A percentile compares a stretch with the other conserved stretches of the same genome.
Conservation (phyloP, 2,888 invertebrate genomes). For the Lampropteryx suffumata region DNA sequence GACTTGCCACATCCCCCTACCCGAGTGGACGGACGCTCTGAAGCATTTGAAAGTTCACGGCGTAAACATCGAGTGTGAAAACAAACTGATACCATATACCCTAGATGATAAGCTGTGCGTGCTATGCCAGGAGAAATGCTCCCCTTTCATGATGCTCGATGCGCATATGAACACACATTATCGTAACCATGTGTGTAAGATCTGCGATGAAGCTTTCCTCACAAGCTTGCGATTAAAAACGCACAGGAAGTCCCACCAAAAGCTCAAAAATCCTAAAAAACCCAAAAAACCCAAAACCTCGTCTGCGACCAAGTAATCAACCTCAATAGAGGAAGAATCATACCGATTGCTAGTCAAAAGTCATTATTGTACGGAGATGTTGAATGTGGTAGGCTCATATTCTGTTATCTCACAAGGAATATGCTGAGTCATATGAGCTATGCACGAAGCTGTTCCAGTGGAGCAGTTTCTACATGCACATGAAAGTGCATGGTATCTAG, state of each 20-base stretch:
- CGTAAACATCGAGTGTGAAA: conserved; percentile 47
- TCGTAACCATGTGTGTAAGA: conserved; percentile 57
- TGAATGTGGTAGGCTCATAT: conserved; percentile 53
- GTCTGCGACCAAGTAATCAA: no score
- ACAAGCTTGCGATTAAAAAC: conserved; percentile 45
- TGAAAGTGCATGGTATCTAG: no score
- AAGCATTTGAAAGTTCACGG: conserved; percentile 52
- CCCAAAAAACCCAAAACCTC: no score
- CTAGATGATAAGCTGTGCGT: conserved; percentile 48
- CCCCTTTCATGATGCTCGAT: conserved; percentile 51
- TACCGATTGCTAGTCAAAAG: conserved; percentile 46
- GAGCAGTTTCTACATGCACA: conserved; percentile 65
- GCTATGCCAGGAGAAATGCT: conserved; percentile 46
- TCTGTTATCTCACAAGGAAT: conserved; percentile 44
- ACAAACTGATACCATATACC: conserved; percentile 52
- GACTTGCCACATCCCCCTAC: conserved; percentile 24
- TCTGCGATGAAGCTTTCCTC: conserved; percentile 61
- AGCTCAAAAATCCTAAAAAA: no score
- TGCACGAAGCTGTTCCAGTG: conserved; percentile 69
- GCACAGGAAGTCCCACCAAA: conserved; percentile 69
- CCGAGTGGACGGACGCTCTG: conserved; percentile 57
- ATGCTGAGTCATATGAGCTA: conserved; percentile 54
- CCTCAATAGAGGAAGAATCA: no score
- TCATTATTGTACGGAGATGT: conserved; percentile 49
- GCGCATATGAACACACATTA: conserved; percentile 67